Evolutionary conservation across 2,113 vertebrate species (phyloP).

Genomic region (Vombatus ursinus): DNA sequence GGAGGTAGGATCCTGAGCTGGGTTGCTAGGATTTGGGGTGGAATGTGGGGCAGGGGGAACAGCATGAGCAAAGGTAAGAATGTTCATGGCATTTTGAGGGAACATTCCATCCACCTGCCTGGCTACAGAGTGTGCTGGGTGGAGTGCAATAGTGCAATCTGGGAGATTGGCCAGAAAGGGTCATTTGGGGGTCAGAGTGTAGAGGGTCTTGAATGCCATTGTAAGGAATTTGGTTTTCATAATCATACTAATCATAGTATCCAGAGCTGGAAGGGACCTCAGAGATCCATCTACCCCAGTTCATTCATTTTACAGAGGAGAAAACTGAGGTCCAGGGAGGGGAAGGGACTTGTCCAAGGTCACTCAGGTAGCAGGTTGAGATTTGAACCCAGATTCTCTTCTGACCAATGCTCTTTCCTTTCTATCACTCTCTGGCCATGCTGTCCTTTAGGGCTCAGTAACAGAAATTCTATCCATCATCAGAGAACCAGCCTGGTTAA

Average conservation of each 20-base stretch:
- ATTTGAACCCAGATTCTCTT: not conserved
- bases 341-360: not conserved
- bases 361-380: not conserved
- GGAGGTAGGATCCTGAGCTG: not conserved
- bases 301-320: not conserved
- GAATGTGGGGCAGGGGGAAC: not conserved
- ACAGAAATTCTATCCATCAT: not conserved
- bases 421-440: not conserved
- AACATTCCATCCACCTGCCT: not conserved
- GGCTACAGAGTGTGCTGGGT: not conserved
- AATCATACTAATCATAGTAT: not conserved
- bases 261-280: not conserved
- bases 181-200: not conserved
- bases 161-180: not conserved
- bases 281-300: not conserved
- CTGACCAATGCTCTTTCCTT: not conserved
- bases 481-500: not conserved
- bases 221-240: not conserved
- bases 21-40: not conserved
- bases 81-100: not conserved
- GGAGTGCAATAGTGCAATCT: too few relatives aligned
- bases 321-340: not conserved
- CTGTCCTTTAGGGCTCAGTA: not conserved
- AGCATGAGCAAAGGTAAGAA: not conserved
- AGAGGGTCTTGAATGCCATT: not conserved